These are phyloP conservation scores for Deilephila elpenor DNA, from an alignment of 2,888 invertebrate species.

Conservation along the genomic window DNA sequence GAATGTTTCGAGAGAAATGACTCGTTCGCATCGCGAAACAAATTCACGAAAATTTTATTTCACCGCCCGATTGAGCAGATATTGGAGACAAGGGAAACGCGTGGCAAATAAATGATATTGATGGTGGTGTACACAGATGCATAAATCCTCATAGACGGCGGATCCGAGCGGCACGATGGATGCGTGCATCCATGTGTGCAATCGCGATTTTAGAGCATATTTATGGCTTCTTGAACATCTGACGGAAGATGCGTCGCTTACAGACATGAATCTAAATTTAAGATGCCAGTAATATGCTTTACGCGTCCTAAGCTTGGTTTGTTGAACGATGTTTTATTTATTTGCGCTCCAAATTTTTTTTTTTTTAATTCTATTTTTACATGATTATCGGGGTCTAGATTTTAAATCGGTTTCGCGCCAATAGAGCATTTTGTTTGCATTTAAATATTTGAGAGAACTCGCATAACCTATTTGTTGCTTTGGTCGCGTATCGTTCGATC, in stretches of 20 bases:
- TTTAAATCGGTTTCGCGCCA: too few relatives aligned
- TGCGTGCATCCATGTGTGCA: not conserved
- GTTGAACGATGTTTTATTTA: too few relatives aligned
- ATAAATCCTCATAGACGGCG: slow-evolving; percentile 56
- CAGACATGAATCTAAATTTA: too few relatives aligned
- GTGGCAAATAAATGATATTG: slow-evolving; percentile 61
- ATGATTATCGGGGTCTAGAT: too few relatives aligned
- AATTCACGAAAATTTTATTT: slow-evolving; percentile 31
- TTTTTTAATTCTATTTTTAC: too few relatives aligned
- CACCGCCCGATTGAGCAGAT: slow-evolving; percentile 30
- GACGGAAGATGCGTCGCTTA: not conserved
- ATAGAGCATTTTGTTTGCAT: too few relatives aligned
- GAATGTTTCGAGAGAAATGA: slow-evolving; percentile 1
- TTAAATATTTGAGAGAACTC: too few relatives aligned
- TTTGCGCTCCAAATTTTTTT: too few relatives aligned
- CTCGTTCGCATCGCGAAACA: slow-evolving; percentile 20
- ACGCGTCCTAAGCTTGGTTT: too few relatives aligned
- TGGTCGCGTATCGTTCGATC: too few relatives aligned
- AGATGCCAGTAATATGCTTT: too few relatives aligned
- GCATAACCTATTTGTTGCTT: too few relatives aligned
- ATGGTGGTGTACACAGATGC: slow-evolving; percentile 59
- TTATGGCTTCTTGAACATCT: not conserved
- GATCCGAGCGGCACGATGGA: not conserved
- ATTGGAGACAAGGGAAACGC: slow-evolving; percentile 52
- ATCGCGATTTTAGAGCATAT: not conserved